A percentile compares a stretch with the other conserved stretches of the same genome.
These are phyloP conservation scores for Archips xylosteana DNA, from an alignment of 2,888 invertebrate species.

Conservation along the genomic window DNA sequence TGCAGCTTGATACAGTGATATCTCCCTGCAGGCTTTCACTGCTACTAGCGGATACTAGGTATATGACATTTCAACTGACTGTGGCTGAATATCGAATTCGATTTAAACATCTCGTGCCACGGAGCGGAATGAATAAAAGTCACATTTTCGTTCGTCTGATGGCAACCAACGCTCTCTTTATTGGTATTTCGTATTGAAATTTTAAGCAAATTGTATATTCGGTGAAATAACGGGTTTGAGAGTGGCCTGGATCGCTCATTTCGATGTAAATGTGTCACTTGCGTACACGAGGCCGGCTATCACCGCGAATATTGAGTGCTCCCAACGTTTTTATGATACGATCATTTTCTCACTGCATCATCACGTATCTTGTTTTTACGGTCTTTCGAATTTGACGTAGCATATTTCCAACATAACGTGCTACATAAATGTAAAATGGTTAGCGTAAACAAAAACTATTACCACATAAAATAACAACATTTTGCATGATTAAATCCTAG, in stretches of 20 bases:
- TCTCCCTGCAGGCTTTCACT: constrained; percentile 15
- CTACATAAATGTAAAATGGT: background rate
- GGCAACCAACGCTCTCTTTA: constrained; percentile 52
- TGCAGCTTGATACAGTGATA: constrained; percentile 15
- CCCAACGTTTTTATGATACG: constrained; percentile 37
- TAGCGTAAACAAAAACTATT: background rate
- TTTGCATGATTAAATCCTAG: too few relatives aligned
- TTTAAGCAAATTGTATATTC: constrained; percentile 69
- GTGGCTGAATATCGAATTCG: constrained; percentile 56
- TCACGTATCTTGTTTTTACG: constrained; percentile 36
- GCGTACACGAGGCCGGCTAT: constrained; percentile 44
- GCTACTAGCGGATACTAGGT: constrained; percentile 11
- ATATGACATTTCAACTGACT: constrained; percentile 55
- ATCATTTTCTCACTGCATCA: constrained; percentile 40
- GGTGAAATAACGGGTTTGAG: constrained; percentile 59
- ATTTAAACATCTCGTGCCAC: constrained; percentile 59
- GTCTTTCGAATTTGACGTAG: constrained; percentile 6
- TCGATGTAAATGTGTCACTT: constrained; percentile 62
- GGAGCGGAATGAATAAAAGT: constrained; percentile 63
- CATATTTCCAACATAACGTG: background rate
- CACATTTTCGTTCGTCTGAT: constrained; percentile 58
- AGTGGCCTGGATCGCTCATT: constrained; percentile 64
- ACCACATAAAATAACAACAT: too few relatives aligned
- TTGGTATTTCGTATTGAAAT: constrained; percentile 65
- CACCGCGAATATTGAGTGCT: constrained; percentile 37